Evolutionary conservation across 2,888 invertebrate genomes (phyloP).

Genomic region (Meiosimyza platycephala): DNA sequence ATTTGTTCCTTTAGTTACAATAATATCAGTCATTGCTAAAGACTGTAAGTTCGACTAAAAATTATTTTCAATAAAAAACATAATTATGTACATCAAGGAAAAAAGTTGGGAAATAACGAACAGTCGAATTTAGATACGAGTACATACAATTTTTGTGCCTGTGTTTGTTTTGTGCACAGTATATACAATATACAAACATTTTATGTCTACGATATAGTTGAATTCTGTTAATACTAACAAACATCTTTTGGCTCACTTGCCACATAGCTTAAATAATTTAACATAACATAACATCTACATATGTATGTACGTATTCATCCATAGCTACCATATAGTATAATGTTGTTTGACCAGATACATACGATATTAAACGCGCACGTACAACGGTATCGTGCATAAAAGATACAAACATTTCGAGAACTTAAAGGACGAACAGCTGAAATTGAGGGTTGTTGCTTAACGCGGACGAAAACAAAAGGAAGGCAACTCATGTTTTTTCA

Average conservation of each 20-base stretch:
- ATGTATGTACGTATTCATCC: not conserved
- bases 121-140: too few relatives aligned
- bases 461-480: slow-evolving; percentile 11
- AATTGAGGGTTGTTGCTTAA: slow-evolving; percentile 33
- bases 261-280: slow-evolving; percentile 16
- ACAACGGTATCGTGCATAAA: not conserved
- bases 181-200: too few relatives aligned
- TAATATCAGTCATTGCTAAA: too few relatives aligned
- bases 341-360: not conserved
- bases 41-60: too few relatives aligned
- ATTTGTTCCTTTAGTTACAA: too few relatives aligned
- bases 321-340: not conserved
- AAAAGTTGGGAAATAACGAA: too few relatives aligned
- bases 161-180: too few relatives aligned
- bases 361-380: too few relatives aligned
- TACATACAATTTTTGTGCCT: too few relatives aligned
- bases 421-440: slow-evolving; percentile 40
- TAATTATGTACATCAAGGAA: too few relatives aligned
- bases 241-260: not conserved
- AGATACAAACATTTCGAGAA: slow-evolving; percentile 35
- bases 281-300: not conserved
- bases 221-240: too few relatives aligned
- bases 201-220: not conserved
- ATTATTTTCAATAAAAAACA: too few relatives aligned
- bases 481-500: not conserved